Percentiles rank a stretch among this genome's conserved stretches.
Evolutionary conservation across 2,888 invertebrate genomes (phyloP).

Genomic region (Drosophila barbarae): DNA sequence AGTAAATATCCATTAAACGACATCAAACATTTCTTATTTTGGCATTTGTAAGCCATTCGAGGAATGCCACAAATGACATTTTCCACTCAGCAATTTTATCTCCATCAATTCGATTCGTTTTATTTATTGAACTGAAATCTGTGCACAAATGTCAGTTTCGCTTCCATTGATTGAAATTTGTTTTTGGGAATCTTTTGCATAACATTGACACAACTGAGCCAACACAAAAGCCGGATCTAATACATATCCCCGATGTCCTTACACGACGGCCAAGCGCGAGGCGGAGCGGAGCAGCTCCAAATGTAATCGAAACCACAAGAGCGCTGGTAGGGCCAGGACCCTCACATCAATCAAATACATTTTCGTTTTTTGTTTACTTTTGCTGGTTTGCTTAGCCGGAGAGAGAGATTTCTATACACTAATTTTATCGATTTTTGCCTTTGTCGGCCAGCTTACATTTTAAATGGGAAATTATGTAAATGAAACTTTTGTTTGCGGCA

Average conservation of each 20-base stretch:
- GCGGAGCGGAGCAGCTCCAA: constrained; percentile 7
- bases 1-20: constrained; percentile 19
- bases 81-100: constrained; percentile 21
- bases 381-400: constrained; percentile 29
- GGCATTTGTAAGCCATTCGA: constrained; percentile 37
- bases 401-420: constrained; percentile 45
- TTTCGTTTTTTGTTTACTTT: constrained; percentile 60
- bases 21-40: constrained; percentile 30
- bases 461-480: constrained; percentile 65
- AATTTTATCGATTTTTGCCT: constrained; percentile 57
- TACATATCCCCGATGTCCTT: constrained; percentile 48
- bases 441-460: constrained; percentile 47
- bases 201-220: constrained; percentile 39
- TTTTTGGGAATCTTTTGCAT: constrained; percentile 44
- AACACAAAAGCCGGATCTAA: constrained; percentile 38
- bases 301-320: constrained; percentile 55
- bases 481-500: constrained; percentile 54
- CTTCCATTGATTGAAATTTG: constrained; percentile 36
- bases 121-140: constrained; percentile 31
- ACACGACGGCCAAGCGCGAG: background rate
- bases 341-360: constrained; percentile 64
- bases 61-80: constrained; percentile 36
- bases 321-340: constrained; percentile 16
- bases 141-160: constrained; percentile 33
- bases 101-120: constrained; percentile 30